Evolutionary conservation across 2,888 invertebrate genomes (phyloP).

Genomic region (Eugnorisma glareosa): DNA sequence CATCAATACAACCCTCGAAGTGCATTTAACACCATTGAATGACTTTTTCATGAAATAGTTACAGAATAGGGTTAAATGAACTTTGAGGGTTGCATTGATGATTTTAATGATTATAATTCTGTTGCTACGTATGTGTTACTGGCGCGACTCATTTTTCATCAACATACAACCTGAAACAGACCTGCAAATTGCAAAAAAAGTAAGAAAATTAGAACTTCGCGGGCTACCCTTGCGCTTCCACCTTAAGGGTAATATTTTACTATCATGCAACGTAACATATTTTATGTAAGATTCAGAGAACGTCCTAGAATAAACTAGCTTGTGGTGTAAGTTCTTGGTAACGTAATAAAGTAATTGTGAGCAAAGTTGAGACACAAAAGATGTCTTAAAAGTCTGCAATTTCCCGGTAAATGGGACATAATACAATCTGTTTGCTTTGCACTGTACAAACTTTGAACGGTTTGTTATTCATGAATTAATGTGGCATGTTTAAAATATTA

Average conservation of each 20-base stretch:
- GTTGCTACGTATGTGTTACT: too few relatives aligned
- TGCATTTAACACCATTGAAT: too few relatives aligned
- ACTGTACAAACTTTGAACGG: background rate
- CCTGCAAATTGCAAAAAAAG: too few relatives aligned
- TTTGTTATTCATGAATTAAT: background rate
- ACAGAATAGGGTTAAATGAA: too few relatives aligned
- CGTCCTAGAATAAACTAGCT: background rate
- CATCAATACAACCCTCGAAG: too few relatives aligned
- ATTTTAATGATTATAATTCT: too few relatives aligned
- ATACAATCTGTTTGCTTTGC: slow-evolving; percentile 2
- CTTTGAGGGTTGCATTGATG: too few relatives aligned
- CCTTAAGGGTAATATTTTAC: background rate
- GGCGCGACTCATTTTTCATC: too few relatives aligned
- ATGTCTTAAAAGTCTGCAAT: background rate
- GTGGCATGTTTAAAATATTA: background rate
- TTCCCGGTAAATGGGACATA: background rate
- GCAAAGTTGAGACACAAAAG: background rate
- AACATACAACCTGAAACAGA: too few relatives aligned
- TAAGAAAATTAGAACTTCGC: too few relatives aligned
- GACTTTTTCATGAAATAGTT: too few relatives aligned
- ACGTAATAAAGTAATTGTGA: background rate
- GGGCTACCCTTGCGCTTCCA: too few relatives aligned
- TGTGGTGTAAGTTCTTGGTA: background rate
- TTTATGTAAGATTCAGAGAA: background rate
- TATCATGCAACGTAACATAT: slow-evolving; percentile 1